These are phyloP conservation scores for Porites evermanni DNA, from an alignment of 92 coral and sea anemone genomes.

Conservation along the genomic window DNA sequence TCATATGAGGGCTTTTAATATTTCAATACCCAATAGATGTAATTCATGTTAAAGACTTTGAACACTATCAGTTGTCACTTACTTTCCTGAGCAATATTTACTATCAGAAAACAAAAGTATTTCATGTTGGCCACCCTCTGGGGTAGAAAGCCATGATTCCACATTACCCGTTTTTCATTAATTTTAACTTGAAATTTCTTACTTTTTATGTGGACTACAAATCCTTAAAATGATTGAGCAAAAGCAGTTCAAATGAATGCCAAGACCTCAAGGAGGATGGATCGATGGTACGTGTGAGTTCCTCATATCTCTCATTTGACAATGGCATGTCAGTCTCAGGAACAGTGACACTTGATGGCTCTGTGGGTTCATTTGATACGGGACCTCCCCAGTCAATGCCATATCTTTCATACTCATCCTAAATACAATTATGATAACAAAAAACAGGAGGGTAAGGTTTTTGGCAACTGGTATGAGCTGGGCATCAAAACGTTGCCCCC, in stretches of 20 bases:
- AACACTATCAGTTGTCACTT: too few species aligned
- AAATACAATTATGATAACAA: background rate
- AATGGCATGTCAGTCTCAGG: background rate
- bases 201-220: too few species aligned
- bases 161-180: too few species aligned
- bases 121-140: too few species aligned
- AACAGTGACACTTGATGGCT: background rate
- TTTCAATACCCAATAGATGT: too few species aligned
- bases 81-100: too few species aligned
- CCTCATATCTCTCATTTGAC: background rate
- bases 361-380: constrained; percentile 17
- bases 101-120: too few species aligned
- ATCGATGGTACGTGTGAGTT: background rate
- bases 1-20: too few species aligned
- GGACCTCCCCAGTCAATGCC: constrained; percentile 69
- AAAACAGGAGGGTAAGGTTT: background rate
- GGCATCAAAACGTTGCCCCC: background rate
- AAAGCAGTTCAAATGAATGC: background rate
- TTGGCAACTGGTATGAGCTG: background rate
- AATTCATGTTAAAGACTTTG: too few species aligned
- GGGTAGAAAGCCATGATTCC: too few species aligned
- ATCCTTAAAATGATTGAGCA: too few species aligned
- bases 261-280: background rate
- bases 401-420: constrained; percentile 54
- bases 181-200: too few species aligned